Percentiles rank a stretch among this genome's conserved stretches.
Conservation (phyloP, 2,113 vertebrate species). For the chimpanzee (Pan troglodytes) region NHGRI_mPanTro3-v2.1_pri NC_072421.2:144437501-144438000, state of each 20-base stretch:
- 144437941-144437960: background rate
- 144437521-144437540: background rate
- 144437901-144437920: background rate
- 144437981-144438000: background rate
- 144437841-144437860: background rate
- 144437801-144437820: background rate
- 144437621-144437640: background rate
- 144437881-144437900: background rate
- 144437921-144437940: background rate
- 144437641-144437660: background rate
- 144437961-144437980: background rate
- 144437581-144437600: background rate
- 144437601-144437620: background rate
- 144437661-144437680: background rate
- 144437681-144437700: background rate
- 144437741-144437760: background rate
- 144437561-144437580: background rate
- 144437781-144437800: background rate
- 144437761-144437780: background rate
- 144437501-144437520: background rate
- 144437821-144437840: background rate
- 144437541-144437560: background rate
- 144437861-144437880: background rate
- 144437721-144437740: background rate
- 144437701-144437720: background rate